phyloP scores from a whole-genome alignment of 2,888 invertebrate species.

The Melipona bicolor region DNA sequence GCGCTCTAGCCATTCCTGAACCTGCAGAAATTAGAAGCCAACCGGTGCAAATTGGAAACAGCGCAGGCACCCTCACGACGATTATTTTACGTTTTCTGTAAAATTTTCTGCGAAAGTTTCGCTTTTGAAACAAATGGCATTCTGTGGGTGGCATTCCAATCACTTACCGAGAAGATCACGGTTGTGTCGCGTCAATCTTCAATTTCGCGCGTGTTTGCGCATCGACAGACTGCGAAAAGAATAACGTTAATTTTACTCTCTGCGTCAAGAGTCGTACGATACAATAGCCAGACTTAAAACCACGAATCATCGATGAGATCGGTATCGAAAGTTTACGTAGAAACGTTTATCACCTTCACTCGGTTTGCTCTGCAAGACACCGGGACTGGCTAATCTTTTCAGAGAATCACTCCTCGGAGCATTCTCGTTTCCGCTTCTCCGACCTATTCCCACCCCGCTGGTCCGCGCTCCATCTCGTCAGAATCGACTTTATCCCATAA shows the following conservation, averaged over 20 bases:
- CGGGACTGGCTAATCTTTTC: background rate
- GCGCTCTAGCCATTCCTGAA: background rate
- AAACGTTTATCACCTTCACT: background rate
- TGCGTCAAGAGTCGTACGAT: background rate
- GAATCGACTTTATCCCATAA: background rate
- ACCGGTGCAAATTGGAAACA: constrained; percentile 16
- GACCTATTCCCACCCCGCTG: no score
- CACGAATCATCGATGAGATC: constrained; percentile 10
- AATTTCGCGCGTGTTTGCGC: background rate
- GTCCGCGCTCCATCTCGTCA: no score
- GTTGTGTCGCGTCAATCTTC: constrained; percentile 2
- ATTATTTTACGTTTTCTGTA: no score
- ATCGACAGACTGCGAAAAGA: background rate
- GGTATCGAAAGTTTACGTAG: background rate
- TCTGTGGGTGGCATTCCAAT: no score
- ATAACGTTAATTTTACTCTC: constrained; percentile 16
- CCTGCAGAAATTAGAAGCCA: constrained; percentile 23
- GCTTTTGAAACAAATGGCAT: no score
- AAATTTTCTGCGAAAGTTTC: no score
- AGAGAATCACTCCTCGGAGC: background rate
- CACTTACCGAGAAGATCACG: no score
- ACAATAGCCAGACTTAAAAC: no score
- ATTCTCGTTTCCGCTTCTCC: background rate
- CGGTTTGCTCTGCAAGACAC: background rate
- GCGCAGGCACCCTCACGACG: no score